A percentile compares a stretch with the other conserved stretches of the same genome.
Evolutionary conservation across 2,888 invertebrate species (phyloP).

Genomic region (Heteromyza rotundicornis): DNA sequence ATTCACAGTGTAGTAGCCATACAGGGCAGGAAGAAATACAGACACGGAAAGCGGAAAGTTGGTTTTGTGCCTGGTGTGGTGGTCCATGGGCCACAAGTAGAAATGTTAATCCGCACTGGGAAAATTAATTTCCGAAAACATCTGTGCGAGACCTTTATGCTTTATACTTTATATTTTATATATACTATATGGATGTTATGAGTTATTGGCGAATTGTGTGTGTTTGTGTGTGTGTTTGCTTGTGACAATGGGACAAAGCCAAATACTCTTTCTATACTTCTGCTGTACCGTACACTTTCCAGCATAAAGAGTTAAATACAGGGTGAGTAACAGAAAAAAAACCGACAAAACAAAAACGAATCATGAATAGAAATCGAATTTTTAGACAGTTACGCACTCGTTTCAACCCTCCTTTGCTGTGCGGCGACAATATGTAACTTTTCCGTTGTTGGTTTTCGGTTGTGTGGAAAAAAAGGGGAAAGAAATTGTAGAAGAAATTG

Average conservation of each 20-base stretch:
- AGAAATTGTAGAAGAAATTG: too few species aligned
- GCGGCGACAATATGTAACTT: neutral
- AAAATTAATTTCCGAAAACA: slow-evolving; percentile 56
- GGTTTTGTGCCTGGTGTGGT: slow-evolving; percentile 19
- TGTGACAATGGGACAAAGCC: slow-evolving; percentile 52
- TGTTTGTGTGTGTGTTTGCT: too few species aligned
- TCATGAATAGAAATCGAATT: neutral
- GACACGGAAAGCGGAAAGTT: slow-evolving; percentile 2
- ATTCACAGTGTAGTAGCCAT: too few species aligned
- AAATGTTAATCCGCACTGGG: slow-evolving; percentile 58
- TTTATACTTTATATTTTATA: neutral
- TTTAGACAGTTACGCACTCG: neutral
- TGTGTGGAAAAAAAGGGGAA: neutral
- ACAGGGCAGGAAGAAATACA: too few species aligned
- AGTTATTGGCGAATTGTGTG: slow-evolving; percentile 10
- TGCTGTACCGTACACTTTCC: neutral
- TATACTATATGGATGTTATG: slow-evolving; percentile 14
- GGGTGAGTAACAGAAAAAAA: neutral
- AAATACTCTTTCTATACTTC: slow-evolving; percentile 35
- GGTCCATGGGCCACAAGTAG: neutral
- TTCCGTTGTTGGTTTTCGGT: neutral
- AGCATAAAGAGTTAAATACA: slow-evolving; percentile 3
- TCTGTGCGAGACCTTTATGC: slow-evolving; percentile 41
- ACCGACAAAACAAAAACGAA: neutral
- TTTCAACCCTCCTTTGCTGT: neutral